Evolutionary conservation across 1,140 invertebrate species (phyloP), one percentile per base, ranked within the genome.

Genomic region (Cydia amplana): DNA sequence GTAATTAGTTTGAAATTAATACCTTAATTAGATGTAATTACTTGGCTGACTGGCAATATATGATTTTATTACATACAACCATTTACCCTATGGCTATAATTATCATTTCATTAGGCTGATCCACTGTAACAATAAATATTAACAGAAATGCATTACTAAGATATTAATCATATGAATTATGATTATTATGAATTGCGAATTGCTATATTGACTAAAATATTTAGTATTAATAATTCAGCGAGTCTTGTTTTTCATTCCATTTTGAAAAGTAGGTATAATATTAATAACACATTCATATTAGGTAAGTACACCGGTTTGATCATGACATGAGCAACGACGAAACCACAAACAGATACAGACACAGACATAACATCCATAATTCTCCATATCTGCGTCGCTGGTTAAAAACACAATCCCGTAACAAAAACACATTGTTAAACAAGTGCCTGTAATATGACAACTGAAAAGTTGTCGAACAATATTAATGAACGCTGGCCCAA

Each of bases 401-500:
- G 55, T 23, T 60, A 3, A 60, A 51, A 60, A 60, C 55, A 18
- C 51, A 60, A 60, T 10, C 55, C 18, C 20, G 18, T 12, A 60
- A 60, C 6, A 60, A 55, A 2, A 55, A 60, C 6, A 9, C 55
- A 23, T 23, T 60, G 20, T 60, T 60, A 9, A 60, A 60, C 55
- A 60, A 60, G 55, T 60, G 55, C 55, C 55, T 23, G 20, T 23
- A 23, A 60, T 3, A 60, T 23, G 20, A 60, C 55, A 60, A 23
- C 3, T 60, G 55, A 23, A 20, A 60, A 60, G 7, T 60, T 60
- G 55, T 23, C 55, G 65, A 67, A 40, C 65, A 70, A 70, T 70
- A 70, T 40, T 43, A 70, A 70, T 70, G 36, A 70, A 70, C 65
- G 64, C 16, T 3, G 32, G 28, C 65, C 65, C 36, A 70, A 70